A percentile compares a stretch with the other conserved stretches of the same genome.
phyloP scores from a whole-genome alignment of 2,797 vertebrate species.

The Huso huso region DNA sequence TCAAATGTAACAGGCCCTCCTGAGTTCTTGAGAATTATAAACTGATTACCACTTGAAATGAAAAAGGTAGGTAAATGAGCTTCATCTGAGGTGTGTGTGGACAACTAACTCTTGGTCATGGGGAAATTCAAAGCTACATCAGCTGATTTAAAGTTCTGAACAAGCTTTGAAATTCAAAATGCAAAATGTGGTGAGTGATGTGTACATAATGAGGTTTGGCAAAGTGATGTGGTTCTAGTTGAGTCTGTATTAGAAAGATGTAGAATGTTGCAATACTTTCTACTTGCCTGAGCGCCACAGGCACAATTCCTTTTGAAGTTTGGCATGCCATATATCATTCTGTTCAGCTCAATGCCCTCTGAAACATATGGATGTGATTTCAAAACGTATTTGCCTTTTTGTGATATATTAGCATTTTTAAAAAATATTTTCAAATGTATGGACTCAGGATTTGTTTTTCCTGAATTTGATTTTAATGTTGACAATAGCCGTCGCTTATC shows the following conservation, averaged over 20 bases:
- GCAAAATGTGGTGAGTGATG: conserved; percentile 1
- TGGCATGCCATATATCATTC: conserved; percentile 22
- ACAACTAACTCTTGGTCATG: not conserved
- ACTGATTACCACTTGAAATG: no score
- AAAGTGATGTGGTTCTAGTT: conserved; percentile 16
- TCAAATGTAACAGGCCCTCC: no score
- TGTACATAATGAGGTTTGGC: conserved; percentile 22
- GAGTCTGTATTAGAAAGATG: conserved; percentile 12
- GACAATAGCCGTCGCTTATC: no score
- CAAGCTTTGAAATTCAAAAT: not conserved
- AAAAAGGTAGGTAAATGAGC: no score
- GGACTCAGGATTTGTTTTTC: no score
- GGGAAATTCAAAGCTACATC: not conserved
- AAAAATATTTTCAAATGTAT: no score
- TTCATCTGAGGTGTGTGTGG: no score
- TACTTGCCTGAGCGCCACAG: conserved; percentile 16
- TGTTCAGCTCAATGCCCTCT: conserved; percentile 20
- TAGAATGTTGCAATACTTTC: not conserved
- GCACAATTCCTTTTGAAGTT: conserved; percentile 23
- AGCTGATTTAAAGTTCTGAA: not conserved
- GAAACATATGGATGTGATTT: conserved; percentile 18
- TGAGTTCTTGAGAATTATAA: no score
- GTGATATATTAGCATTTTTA: no score
- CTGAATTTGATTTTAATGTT: no score
- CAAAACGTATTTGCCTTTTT: not conserved